Conservation (phyloP, 2,113 vertebrate species). For the Melospiza georgiana region DNA sequence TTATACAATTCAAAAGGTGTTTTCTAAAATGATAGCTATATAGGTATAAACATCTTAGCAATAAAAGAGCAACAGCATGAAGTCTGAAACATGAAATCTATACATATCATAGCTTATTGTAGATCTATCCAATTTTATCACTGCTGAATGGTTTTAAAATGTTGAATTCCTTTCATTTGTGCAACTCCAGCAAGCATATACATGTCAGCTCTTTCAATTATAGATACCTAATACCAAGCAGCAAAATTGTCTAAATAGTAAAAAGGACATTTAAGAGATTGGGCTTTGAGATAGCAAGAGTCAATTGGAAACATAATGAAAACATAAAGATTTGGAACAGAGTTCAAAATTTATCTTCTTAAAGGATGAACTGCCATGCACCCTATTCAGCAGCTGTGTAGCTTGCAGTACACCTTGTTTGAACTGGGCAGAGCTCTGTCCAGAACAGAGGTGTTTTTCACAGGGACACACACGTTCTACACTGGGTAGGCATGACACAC, state of each 20-base stretch:
- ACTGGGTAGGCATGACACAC: background rate
- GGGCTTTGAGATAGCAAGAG: conserved; percentile 9
- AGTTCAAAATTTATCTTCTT: background rate
- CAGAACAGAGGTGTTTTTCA: background rate
- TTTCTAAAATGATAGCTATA: background rate
- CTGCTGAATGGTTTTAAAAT: background rate
- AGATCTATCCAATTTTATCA: background rate
- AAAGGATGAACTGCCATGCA: background rate
- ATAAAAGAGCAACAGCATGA: background rate
- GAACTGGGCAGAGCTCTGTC: background rate
- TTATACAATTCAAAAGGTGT: background rate
- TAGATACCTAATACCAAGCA: conserved; percentile 9
- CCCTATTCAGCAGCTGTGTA: background rate
- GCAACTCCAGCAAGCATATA: background rate
- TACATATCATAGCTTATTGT: background rate
- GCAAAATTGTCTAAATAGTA: background rate
- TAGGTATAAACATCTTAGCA: background rate
- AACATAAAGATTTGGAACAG: background rate
- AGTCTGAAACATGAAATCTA: background rate
- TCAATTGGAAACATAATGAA: conserved; percentile 29
- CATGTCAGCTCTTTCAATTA: conserved; percentile 21
- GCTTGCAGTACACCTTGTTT: background rate
- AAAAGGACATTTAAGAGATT: conserved; percentile 16
- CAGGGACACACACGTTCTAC: background rate
- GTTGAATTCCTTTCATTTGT: background rate